Base-by-base conservation (phyloP, 2,797 vertebrate species). In the Clarias pachynema region DNA sequence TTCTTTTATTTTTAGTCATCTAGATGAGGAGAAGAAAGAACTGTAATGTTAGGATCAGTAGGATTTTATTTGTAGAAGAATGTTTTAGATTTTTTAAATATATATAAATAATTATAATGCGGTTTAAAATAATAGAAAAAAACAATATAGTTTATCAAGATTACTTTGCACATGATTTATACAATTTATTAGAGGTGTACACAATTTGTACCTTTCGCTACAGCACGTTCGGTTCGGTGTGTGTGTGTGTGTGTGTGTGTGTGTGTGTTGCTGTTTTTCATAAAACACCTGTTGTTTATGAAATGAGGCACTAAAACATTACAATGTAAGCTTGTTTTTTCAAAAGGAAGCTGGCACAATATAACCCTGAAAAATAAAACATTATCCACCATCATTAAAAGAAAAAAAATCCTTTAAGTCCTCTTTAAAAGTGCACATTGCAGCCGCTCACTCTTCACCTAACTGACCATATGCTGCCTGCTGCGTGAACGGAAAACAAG, bases 401-500 rank as follows among this genome's bases (percentile, higher is more conserved):
- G 31, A 22, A 77, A 59, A 77, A 26, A 59, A 34, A 24, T 22
- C 10, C 0, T 79, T 62, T 3, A 78, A 62, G 5, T 60, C 18
- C 29, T 81, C 80, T 66, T 5, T 49, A 40, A 70, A 84, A 66
- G 7, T 37, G 79, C 18, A 31, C 66, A 20, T 44, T 63, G 16
- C 77, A 20, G 77, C 34, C 22, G 56, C 65, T 80, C 70, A 26
- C 65, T 87, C 72, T 79, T 87, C 72, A 78, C 40, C 82, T 72
- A 68, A 79, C 81, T 80, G 63, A 65, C 22, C 59, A 59, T 10
- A 53, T 49, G 75, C 66, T 70, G 63, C 44, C 74, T 79, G 74
- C 66, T 70, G 85, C 85, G 8, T 62, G 65, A 83, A 72, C 81
- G 81, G 85, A 83, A 86, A 86, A 83, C 65, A 68, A 87, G 81